Base-by-base conservation (phyloP, 2,888 invertebrate genomes). In the Odontomyia ornata region DNA sequence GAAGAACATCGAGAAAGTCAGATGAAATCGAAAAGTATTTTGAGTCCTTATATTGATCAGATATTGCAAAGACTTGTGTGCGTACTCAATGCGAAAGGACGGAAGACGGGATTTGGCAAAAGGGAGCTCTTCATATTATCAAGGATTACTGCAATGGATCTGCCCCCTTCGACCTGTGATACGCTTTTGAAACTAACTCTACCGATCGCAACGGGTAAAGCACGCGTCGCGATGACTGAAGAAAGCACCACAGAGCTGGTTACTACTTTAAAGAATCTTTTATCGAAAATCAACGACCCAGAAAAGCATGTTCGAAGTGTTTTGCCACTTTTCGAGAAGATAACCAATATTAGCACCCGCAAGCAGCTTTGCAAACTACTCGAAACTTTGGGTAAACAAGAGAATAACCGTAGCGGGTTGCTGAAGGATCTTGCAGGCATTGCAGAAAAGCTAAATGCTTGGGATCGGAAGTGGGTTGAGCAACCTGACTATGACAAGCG, bases 401-500 rank as follows among this genome's bases (percentile, higher is more conserved):
- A 87, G 79, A 84, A 87, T 0, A 77, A 82, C 43, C 9, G 75
- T 21, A 1, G 82, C 69, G 11, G 27, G 0, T 43, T 46, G 82
- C 27, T 82, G 1, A 88, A 90, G 75, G 88, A 89, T 0, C 84
- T 88, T 56, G 88, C 90, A 0, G 84, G 88, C 15, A 83, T 93
- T 15, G 86, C 94, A 1, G 84, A 84, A 4, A 90, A 93, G 84
- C 89, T 98, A 81, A 98, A 98, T 86, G 92, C 97, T 0, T 97
- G 92, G 89, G 94, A 98, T 86, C 89, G 90, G 62, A 91, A 92
- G 80, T 94, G 94, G 91, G 89, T 98, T n/a, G 97, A 98, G 82
- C 97, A 98, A 84, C 97, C 98, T 0, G 96, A 98, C 87, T 97
- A 94, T 82, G 92, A 94, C 79, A 89, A 89, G 81, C 89, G 98